Evolutionary conservation across 2,113 vertebrate species (phyloP).

Genomic region (Haliaeetus leucogaster): DNA sequence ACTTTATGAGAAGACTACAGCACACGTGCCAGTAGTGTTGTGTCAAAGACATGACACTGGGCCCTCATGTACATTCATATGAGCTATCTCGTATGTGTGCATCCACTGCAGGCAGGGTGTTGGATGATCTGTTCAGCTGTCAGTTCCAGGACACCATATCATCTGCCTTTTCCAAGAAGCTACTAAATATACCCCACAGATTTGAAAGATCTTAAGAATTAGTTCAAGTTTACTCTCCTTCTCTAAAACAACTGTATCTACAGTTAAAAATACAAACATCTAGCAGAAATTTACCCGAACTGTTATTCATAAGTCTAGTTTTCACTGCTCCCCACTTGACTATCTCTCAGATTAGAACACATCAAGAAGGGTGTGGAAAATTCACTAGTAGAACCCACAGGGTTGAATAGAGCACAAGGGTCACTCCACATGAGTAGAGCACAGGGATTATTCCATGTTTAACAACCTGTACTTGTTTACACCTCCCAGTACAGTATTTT

Average conservation of each 20-base stretch:
- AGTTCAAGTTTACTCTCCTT: not conserved
- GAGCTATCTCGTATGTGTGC: not conserved
- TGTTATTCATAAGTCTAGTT: not conserved
- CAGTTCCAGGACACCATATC: not conserved
- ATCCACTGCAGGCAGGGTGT: not conserved
- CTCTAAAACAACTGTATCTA: not conserved
- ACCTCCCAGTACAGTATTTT: not conserved
- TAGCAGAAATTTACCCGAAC: not conserved
- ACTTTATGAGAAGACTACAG: not conserved
- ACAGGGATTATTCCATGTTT: not conserved
- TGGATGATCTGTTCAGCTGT: not conserved
- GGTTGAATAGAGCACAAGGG: not conserved
- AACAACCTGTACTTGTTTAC: not conserved
- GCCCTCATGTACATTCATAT: not conserved
- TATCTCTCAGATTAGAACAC: not conserved
- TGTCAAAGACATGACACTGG: not conserved
- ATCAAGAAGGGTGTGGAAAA: too few relatives aligned
- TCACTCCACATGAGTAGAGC: not conserved
- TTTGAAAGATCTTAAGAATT: not conserved
- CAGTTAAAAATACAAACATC: not conserved
- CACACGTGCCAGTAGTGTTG: rapidly evolving
- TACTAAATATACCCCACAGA: not conserved
- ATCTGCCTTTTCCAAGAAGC: not conserved
- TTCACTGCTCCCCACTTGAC: not conserved
- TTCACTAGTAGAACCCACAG: not conserved